Evolutionary conservation across 1,140 invertebrate species (phyloP).

Genomic region (Venustaconcha ellipsiformis): DNA sequence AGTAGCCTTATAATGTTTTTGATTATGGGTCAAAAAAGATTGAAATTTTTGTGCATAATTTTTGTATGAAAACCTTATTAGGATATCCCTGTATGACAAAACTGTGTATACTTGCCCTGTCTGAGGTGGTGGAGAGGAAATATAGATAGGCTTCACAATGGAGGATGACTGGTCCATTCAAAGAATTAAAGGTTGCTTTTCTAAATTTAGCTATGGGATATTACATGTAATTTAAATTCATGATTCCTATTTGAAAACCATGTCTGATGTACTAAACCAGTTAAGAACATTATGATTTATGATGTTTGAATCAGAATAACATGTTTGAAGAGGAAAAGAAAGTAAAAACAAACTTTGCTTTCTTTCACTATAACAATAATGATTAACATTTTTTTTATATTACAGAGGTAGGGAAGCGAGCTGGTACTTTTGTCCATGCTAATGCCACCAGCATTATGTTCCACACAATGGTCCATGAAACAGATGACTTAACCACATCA

Average conservation of each 20-base stretch:
- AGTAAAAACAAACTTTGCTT: neutral
- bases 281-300: neutral
- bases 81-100: no score
- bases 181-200: no score
- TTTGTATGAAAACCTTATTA: no score
- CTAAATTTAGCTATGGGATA: no score
- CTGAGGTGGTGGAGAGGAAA: no score
- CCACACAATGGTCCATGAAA: slow-evolving; percentile 53
- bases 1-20: no score
- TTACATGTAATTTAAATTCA: neutral
- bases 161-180: no score
- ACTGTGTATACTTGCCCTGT: no score
- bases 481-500: slow-evolving; percentile 42
- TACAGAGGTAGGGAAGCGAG: slow-evolving; percentile 58
- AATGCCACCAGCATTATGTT: slow-evolving; percentile 59
- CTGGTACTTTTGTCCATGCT: slow-evolving; percentile 52
- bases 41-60: no score
- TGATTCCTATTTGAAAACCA: neutral
- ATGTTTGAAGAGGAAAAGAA: neutral
- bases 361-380: neutral
- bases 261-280: neutral
- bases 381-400: neutral
- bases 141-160: no score
- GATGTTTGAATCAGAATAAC: neutral
- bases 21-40: no score